Conservation (phyloP, 2,888 invertebrate genomes). For the Pilophorus perplexus region DNA sequence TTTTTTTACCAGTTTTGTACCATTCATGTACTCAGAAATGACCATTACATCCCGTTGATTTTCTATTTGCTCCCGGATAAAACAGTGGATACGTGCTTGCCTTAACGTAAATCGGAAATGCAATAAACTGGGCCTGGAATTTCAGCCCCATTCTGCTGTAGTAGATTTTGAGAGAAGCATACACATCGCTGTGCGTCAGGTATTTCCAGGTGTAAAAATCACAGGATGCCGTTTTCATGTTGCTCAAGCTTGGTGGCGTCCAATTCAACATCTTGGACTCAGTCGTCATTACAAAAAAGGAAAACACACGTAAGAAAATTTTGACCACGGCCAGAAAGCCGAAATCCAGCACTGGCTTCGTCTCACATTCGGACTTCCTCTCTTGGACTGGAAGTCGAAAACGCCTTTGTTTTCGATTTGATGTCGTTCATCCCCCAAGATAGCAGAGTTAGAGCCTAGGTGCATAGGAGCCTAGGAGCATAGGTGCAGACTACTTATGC, state of each 20-base stretch:
- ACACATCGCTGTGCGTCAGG: not conserved
- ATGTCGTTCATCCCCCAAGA: too few relatives aligned
- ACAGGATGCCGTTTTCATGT: not conserved
- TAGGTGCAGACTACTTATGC: too few relatives aligned
- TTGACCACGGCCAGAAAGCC: too few relatives aligned
- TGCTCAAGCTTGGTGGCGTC: not conserved
- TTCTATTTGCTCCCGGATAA: not conserved
- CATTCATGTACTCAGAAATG: not conserved
- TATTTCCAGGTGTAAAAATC: not conserved
- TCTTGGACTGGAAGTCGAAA: too few relatives aligned
- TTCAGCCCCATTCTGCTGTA: conserved; percentile 3
- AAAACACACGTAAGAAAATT: too few relatives aligned
- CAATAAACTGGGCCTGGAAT: not conserved
- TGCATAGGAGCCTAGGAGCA: too few relatives aligned
- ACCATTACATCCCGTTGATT: too few relatives aligned
- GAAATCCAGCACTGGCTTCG: too few relatives aligned
- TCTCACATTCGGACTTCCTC: too few relatives aligned
- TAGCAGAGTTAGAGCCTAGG: too few relatives aligned
- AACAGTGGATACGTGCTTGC: conserved; percentile 1
- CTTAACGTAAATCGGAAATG: not conserved
- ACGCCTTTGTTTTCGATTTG: too few relatives aligned
- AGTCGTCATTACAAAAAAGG: not conserved
- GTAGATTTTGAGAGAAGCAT: conserved; percentile 6
- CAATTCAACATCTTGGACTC: not conserved
- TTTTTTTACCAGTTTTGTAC: not conserved